Evolutionary conservation across 2,888 invertebrate genomes (phyloP), one percentile per base, ranked within the genome.

Genomic region (Drosophila fungiperda): DNA sequence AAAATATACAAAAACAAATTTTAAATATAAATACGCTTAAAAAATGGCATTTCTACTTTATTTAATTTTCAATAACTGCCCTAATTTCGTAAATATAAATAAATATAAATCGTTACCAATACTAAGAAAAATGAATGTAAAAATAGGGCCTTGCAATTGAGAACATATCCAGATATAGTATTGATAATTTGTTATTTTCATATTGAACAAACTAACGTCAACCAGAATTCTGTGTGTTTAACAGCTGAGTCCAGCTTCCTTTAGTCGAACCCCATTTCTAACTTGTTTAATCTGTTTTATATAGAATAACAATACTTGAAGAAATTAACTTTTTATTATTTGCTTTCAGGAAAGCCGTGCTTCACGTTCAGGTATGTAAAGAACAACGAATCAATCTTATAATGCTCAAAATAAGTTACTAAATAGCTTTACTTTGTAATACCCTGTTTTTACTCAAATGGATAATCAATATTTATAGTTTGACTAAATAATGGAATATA

Each of bases 211-310:
- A 40, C n/a, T 40, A 9, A 40, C 9, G 9, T n/a, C 4, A n/a
- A 33, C 1, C 11, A 38, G 3, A 40, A 11, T n/a, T 20, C 11
- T 42, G 3, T 1, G 11, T 38, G 8, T 0, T 11, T n/a, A 42
- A 20, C 0, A 42, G n/a, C 3, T 11, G 42, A 20, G 0, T 42
- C 0, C 6, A 12, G 3, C 5, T 29, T 29, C 29, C 6, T 29
- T 29, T 6, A 29, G 29, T 6, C 29, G 29, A 6, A 29, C 5
- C 6, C 29, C 1, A 29, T 29, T 29, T 36, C 36, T 2, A 17
- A 38, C 38, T 38, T 8, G 2, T 17, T 17, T 17, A 38, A 23
- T 45, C 20, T 15, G 1, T 45, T 45, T 0, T 15, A 15, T 45
- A 15, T 7, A 20, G 1, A 45, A 45, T 15, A 45, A 23, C 7